Evolutionary conservation across 2,888 invertebrate species (phyloP), one percentile per base, ranked within the genome.

Genomic region (Cryptus armator): DNA sequence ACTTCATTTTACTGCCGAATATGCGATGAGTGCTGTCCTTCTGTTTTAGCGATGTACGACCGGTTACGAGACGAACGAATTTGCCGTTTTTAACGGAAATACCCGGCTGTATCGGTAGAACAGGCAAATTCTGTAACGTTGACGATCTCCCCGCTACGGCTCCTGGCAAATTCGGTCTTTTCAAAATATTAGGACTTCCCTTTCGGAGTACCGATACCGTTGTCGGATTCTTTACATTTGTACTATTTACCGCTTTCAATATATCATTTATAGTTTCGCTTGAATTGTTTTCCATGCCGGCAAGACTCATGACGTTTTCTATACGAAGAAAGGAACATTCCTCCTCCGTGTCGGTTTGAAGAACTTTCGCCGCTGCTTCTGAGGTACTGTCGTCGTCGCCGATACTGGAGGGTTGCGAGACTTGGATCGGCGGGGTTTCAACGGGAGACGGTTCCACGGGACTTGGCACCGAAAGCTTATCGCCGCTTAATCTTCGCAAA

Each of bases 231-330:
- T 91, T 93, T 0, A 88, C n/a, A 0, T 90, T 89, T 3, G 91
- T 88, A 0, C 86, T 88, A 51, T 91, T 91, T 0, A 92, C 90
- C 3, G 90, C 90, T 86, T 91, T 92, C 75, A 92, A 86, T 14
- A 93, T 91, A 14, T 93, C 91, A 14, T 88, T 88, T 29, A 91
- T 86, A 91, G 83, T 88, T 59, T 91, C 90, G 4, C 74, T 19
- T 2, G 72, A 87, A 62, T 86, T 87, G n/a, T 46, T 84, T 0
- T 89, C 88, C 12, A 75, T n/a, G 62, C 84, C 89, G 32, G 95
- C 94, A 1, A 96, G 94, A 87, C 96, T 96, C 3, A 95, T 93
- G 7, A 96, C 95, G 86, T 94, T 95, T 87, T 95, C 94, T 62
- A 96, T 95, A 81, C 94, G 92, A 19, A 94, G 84, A 71, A 93